These are phyloP conservation scores for Muscicapa adusta DNA, from an alignment of 2,113 vertebrate genomes.

Conservation along the genomic window DNA sequence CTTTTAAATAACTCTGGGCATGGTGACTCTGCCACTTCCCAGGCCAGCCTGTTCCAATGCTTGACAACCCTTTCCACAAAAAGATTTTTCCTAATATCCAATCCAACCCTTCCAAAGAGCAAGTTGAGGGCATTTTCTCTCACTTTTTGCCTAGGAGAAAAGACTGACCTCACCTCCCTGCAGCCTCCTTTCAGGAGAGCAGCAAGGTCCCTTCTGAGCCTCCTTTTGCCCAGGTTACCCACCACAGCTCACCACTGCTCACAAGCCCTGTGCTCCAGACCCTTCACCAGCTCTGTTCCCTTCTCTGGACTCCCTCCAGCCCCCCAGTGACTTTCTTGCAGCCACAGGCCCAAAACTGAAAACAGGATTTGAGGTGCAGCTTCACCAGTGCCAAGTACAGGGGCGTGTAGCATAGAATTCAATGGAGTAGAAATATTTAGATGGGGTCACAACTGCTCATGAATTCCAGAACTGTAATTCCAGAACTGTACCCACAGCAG, in stretches of 20 bases:
- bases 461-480: background rate
- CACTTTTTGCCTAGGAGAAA: background rate
- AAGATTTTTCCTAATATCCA: background rate
- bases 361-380: background rate
- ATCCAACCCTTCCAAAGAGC: background rate
- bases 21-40: background rate
- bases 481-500: background rate
- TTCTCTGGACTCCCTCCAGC: no score
- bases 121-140: background rate
- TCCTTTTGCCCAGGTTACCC: background rate
- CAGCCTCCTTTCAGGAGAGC: background rate
- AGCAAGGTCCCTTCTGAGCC: background rate
- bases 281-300: no score
- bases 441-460: background rate
- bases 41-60: background rate
- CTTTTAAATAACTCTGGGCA: background rate
- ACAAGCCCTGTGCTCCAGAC: no score
- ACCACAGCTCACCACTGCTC: background rate
- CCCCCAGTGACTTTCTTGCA: background rate
- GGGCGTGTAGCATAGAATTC: background rate
- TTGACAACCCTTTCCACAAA: background rate
- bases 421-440: background rate
- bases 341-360: background rate
- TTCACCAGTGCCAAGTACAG: background rate
- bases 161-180: background rate